A percentile compares a stretch with the other conserved stretches of the same genome.
Conservation (phyloP, 2,113 vertebrate genomes). For the Tapirus terrestris region DNA sequence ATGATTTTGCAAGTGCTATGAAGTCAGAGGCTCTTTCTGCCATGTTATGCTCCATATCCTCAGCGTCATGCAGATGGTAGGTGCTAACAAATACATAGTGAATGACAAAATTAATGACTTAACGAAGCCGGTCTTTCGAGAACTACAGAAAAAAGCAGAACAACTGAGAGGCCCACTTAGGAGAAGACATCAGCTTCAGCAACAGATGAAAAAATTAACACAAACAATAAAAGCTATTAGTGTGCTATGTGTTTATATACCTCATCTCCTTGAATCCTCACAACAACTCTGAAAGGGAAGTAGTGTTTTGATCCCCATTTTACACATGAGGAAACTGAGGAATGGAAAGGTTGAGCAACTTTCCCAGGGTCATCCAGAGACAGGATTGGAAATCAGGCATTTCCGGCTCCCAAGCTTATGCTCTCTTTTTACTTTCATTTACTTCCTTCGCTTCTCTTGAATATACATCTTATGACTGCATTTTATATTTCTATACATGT, state of each 20-base stretch:
- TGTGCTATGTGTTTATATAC: not conserved
- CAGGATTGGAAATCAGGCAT: not conserved
- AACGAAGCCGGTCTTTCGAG: not conserved
- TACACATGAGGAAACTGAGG: not conserved
- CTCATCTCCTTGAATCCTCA: not conserved
- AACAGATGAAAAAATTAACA: not conserved
- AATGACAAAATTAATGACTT: not conserved
- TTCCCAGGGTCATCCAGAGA: not conserved
- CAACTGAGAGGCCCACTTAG: not conserved
- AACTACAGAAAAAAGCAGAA: conserved; percentile 40
- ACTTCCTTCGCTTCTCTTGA: not conserved
- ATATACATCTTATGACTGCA: not conserved
- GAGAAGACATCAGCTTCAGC: not conserved
- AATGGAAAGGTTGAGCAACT: not conserved
- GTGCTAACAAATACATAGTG: not conserved
- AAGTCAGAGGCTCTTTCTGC: not conserved
- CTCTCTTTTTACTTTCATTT: not conserved
- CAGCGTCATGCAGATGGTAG: not conserved
- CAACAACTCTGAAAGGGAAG: not conserved
- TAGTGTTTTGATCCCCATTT: not conserved
- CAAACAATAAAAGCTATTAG: not conserved
- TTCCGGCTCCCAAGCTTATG: not conserved
- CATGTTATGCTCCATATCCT: not conserved
- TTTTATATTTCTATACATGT: not conserved
- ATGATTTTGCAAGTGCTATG: not conserved